phyloP scores from a whole-genome alignment of 2,888 invertebrate genomes.

The Hypolimnas misippus region DNA sequence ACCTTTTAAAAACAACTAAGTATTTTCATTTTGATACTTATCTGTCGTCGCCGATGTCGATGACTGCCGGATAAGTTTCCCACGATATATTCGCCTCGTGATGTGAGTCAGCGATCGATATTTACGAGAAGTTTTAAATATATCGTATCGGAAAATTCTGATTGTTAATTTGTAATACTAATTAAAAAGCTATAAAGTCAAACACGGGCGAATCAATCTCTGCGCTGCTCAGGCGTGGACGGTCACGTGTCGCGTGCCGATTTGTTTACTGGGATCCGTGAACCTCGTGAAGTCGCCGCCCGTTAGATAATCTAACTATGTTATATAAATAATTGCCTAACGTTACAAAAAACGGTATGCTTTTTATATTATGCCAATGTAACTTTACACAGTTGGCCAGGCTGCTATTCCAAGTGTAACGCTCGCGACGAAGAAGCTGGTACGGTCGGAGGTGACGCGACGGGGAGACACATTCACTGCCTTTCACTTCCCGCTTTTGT shows the following conservation, averaged over 20 bases:
- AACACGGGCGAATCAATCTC: background rate
- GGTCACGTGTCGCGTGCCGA: constrained; percentile 6
- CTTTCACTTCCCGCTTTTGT: constrained; percentile 84
- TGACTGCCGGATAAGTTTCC: constrained; percentile 37
- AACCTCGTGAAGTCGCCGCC: background rate
- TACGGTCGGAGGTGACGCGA: constrained; percentile 54
- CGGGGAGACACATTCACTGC: constrained; percentile 79
- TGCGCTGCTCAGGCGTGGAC: background rate
- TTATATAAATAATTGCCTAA: background rate
- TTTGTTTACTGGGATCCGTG: constrained; percentile 1
- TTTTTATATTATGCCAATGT: background rate
- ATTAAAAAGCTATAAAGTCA: background rate
- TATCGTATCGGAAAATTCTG: constrained; percentile 14
- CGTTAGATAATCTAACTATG: background rate
- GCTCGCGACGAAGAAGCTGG: constrained; percentile 45
- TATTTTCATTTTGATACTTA: constrained; percentile 39
- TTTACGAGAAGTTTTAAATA: background rate
- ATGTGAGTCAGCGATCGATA: constrained; percentile 38
- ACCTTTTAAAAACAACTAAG: constrained; percentile 42
- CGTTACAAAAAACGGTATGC: background rate
- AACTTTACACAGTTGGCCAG: constrained; percentile 11
- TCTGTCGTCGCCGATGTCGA: constrained; percentile 24
- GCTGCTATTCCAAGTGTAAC: constrained; percentile 33
- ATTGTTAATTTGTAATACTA: background rate
- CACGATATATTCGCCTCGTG: constrained; percentile 41